Conservation (phyloP, 2,797 vertebrate species). For the Etheostoma nigrum region DNA sequence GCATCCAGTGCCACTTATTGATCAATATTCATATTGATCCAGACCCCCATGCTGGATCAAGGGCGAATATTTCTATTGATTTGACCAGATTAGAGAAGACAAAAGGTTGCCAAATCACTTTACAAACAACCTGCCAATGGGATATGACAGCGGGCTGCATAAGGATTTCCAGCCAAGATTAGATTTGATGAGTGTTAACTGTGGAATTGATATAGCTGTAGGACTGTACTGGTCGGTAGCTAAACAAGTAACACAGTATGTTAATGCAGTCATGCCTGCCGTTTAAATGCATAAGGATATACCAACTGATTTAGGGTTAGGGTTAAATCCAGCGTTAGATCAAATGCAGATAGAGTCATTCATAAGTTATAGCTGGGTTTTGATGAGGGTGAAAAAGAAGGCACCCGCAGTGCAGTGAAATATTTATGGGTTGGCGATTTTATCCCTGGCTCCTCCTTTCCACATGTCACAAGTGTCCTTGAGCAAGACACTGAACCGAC, state of each 20-base stretch:
- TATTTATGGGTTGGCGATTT: background rate
- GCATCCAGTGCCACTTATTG: slow-evolving; percentile 83
- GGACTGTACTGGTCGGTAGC: slow-evolving; percentile 50
- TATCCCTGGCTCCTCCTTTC: background rate
- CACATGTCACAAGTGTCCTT: slow-evolving; percentile 2
- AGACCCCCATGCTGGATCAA: slow-evolving; percentile 71
- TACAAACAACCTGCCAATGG: slow-evolving; percentile 74
- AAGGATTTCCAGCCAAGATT: slow-evolving; percentile 72
- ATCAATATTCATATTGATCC: slow-evolving; percentile 85
- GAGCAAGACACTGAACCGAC: background rate
- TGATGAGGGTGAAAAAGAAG: slow-evolving; percentile 9
- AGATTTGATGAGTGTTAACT: slow-evolving; percentile 79
- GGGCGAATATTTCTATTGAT: slow-evolving; percentile 81
- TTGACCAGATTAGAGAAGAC: slow-evolving; percentile 81
- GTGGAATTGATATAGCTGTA: slow-evolving; percentile 76
- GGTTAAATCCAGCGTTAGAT: slow-evolving; percentile 47
- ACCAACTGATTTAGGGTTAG: slow-evolving; percentile 43
- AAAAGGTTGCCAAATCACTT: slow-evolving; percentile 84
- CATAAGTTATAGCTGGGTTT: slow-evolving; percentile 22
- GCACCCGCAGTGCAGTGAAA: slow-evolving; percentile 7
- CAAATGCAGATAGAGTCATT: slow-evolving; percentile 31
- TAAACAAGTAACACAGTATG: slow-evolving; percentile 78
- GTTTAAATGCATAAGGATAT: slow-evolving; percentile 71
- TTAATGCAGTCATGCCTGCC: slow-evolving; percentile 68
- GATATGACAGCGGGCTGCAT: slow-evolving; percentile 78